Evolutionary conservation across 2,888 invertebrate species (phyloP), one percentile per base, ranked within the genome.

Genomic region (Hemaris fuciformis): DNA sequence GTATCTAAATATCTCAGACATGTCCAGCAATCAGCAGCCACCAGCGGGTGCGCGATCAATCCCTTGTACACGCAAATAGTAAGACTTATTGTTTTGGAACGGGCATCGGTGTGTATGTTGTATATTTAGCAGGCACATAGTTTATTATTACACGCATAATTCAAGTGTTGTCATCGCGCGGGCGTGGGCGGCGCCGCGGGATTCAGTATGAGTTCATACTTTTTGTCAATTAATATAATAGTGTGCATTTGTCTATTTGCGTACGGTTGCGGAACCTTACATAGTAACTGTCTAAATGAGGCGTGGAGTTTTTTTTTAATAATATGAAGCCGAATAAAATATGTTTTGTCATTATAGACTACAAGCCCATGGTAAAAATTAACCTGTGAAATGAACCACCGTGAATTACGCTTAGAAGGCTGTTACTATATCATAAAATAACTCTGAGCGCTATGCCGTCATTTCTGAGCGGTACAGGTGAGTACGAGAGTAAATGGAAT

Each of bases 81-180:
- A 53, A 53, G 53, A 53, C 53, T 53, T 53, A 53, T 53, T 53
- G 53, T 53, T 53, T 53, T 53, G 53, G 53, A 53, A 53, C 53
- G 27, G 27, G 31, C 18, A 53, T 27, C 53, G 31, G 53, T 53
- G 53, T 31, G 18, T 13, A 22, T 31, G 53, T 53, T 53, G 10
- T 53, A 53, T 53, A 27, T 53, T 53, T 53, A 53, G 53, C 53
- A 31, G 27, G 27, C 53, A 27, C 27, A 53, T 53, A 53, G 53
- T 53, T 53, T 53, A 31, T 53, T 53, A 53, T 31, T 53, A 53
- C 53, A 53, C 31, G 15, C 53, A 53, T 53, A 53, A 53, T 53
- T 53, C 53, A 53, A 53, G 31, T 53, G 53, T 53, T 53, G 53
- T 53, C 53, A 53, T 31, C 53, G 31, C 18, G 27, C 18, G 7